Base-by-base conservation (phyloP, 2,797 vertebrate species). In the Amniataba percoides region DNA sequence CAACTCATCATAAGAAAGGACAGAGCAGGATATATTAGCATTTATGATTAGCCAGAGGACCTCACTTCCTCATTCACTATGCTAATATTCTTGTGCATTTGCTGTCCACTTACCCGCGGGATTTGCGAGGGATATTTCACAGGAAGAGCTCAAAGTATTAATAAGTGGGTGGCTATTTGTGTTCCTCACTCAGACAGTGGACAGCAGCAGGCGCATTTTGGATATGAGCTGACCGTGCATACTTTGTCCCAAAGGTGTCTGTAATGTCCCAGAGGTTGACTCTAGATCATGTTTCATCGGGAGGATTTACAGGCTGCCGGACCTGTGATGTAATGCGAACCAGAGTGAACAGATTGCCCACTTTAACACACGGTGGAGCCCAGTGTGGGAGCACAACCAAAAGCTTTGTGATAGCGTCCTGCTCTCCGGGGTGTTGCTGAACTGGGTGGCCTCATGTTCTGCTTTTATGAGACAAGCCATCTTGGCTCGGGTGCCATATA, bases 21-120 rank as follows among this genome's bases (percentile, higher is more conserved):
- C 87, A 86, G 64, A 78, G 79, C 73, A 53, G 91, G 88, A 91
- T 93, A 91, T 80, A 94, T 95, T 95, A 90, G 83, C 92, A 94
- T 95, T 86, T 83, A 48, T 83, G 87, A 95, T 94, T 88, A 93
- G 87, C 92, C 91, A 91, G 83, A 90, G 81, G 83, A 89, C 84
- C 88, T 90, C 77, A 76, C 82, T 85, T 83, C 55, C 78, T 93
- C 79, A 83, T 92, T 92, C 51, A 45, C 63, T 89, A 93, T 94
- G 93, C 82, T 91, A 93, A 94, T 93, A 87, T 86, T 66, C 72
- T 7, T 42, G 90, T 87, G 82, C 77, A 73, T 78, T 81, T 73
- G 49, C 79, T 59, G 70, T 77, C 78, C 84, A 51, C 77, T 87
- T 68, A 69, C 86, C 82, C 77, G 57, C 2, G 51, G 81, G 79